These are phyloP conservation scores for Fukomys damarensis DNA, from an alignment of 2,113 vertebrate species.

Conservation along the genomic window DNA sequence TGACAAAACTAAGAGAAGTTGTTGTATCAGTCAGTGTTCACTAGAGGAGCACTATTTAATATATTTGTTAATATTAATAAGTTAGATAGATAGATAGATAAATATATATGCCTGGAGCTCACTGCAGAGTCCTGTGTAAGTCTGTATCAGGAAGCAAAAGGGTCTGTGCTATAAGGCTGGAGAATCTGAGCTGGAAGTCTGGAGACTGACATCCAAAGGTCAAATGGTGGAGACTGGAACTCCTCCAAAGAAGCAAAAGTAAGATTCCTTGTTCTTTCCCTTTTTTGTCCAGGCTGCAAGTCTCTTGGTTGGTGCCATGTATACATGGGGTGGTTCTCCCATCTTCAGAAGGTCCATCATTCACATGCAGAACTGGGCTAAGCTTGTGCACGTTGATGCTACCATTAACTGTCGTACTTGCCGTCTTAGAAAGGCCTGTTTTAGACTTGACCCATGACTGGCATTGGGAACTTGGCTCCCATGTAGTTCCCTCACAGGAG, in stretches of 20 bases:
- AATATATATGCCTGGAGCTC: not conserved
- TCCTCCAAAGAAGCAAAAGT: not conserved
- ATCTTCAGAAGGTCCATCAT: not conserved
- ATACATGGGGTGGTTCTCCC: not conserved
- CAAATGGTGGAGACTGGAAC: not conserved
- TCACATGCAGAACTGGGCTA: not conserved
- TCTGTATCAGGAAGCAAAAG: not conserved
- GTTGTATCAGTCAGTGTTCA: not conserved
- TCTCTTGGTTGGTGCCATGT: not conserved
- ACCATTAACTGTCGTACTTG: not conserved
- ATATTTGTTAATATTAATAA: not conserved
- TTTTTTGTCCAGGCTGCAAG: not conserved
- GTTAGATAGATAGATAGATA: too few species aligned
- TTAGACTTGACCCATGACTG: not conserved
- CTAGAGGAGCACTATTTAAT: not conserved
- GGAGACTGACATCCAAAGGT: not conserved
- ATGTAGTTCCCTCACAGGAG: rapidly evolving
- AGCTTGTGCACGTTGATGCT: not conserved
- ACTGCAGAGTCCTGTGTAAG: not conserved
- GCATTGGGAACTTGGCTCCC: not conserved
- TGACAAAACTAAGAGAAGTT: not conserved
- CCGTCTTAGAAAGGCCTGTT: not conserved
- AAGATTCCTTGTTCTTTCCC: not conserved
- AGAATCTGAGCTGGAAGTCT: not conserved
- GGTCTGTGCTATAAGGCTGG: not conserved